These are phyloP conservation scores for Etheostoma cragini DNA, from an alignment of 2,113 vertebrate species.

Conservation along the genomic window DNA sequence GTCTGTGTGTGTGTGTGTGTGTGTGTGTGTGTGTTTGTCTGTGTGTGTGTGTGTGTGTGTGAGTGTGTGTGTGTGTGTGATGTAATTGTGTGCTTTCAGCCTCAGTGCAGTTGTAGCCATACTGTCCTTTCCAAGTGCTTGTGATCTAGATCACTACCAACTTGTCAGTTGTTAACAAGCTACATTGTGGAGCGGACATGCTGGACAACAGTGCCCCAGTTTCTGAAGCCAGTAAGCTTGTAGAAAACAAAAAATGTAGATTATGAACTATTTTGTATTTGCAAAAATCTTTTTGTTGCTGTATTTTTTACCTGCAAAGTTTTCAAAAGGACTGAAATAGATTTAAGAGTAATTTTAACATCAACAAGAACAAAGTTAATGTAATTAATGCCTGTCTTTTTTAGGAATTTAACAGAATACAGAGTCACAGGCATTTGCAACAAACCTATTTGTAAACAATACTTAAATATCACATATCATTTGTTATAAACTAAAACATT, in stretches of 20 bases:
- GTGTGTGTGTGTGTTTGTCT: neutral
- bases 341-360: neutral
- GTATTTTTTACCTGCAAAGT: neutral
- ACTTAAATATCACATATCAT: too few relatives aligned
- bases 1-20: neutral
- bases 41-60: neutral
- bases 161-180: constrained; percentile 28
- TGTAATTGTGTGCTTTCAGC: constrained; percentile 3
- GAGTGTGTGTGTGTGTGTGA: neutral
- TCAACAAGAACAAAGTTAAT: constrained; percentile 5
- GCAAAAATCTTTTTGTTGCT: neutral
- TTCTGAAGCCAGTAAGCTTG: neutral
- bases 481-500: too few relatives aligned
- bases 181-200: constrained; percentile 1
- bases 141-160: constrained; percentile 29
- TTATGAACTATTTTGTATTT: neutral
- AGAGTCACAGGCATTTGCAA: neutral
- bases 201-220: neutral
- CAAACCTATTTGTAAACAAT: too few relatives aligned
- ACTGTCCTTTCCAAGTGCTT: constrained; percentile 22
- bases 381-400: neutral
- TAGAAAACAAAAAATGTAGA: neutral
- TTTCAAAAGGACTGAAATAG: neutral
- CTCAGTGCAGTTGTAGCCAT: constrained; percentile 4
- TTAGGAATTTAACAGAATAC: constrained; percentile 20